Evolutionary conservation across 2,888 invertebrate species (phyloP).

Genomic region (Mimachlamys varia): DNA sequence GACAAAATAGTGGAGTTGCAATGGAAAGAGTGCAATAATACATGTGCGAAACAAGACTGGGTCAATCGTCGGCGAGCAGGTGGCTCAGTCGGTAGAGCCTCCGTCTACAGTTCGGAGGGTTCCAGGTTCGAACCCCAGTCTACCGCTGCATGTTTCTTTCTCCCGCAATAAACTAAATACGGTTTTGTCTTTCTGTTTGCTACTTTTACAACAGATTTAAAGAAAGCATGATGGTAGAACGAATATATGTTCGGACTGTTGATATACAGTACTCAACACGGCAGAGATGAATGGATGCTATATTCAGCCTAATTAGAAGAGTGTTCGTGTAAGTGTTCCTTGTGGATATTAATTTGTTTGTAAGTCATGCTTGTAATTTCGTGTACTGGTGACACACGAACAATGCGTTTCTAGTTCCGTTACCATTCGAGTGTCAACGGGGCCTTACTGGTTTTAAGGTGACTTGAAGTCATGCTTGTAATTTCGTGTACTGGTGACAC

Average conservation of each 20-base stretch:
- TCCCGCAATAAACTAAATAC: too few relatives aligned
- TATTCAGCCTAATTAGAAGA: not conserved
- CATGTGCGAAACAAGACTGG: too few relatives aligned
- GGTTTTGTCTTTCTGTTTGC: not conserved
- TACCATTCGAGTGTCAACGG: not conserved
- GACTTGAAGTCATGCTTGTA: not conserved
- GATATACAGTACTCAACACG: not conserved
- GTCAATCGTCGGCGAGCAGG: too few relatives aligned
- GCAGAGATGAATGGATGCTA: slow-evolving; percentile 6
- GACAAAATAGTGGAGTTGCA: not conserved
- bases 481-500: not conserved
- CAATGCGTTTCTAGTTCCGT: not conserved
- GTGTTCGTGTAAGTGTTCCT: not conserved
- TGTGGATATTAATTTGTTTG: not conserved
- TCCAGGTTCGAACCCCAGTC: too few relatives aligned
- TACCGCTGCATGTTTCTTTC: too few relatives aligned
- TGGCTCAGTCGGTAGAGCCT: too few relatives aligned
- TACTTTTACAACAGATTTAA: not conserved
- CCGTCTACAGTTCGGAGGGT: too few relatives aligned
- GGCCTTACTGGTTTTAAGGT: not conserved
- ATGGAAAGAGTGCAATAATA: not conserved
- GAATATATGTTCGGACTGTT: not conserved
- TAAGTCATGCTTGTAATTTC: not conserved
- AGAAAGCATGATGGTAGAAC: not conserved
- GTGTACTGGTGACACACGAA: not conserved